phyloP scores from a whole-genome alignment of 2,797 vertebrate species.

The Gallinago stenura region DNA sequence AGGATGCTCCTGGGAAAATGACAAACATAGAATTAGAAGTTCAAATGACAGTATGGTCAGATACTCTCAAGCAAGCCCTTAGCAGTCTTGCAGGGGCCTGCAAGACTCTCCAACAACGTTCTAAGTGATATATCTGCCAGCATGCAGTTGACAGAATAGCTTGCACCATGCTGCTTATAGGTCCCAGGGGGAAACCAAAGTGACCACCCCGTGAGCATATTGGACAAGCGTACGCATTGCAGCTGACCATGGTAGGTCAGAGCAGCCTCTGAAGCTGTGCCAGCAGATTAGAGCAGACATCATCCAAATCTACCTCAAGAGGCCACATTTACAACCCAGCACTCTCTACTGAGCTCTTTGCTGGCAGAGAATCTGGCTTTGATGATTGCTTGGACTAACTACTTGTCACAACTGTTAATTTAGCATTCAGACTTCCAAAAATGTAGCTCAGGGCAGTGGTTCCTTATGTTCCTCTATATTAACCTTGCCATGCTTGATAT shows the following conservation, averaged over 20 bases:
- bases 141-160: rapidly evolving
- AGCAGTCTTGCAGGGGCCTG: not conserved
- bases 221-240: rapidly evolving
- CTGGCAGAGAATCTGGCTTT: not conserved
- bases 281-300: not conserved
- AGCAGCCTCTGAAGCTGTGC: not conserved
- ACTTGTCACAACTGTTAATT: not conserved
- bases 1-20: not conserved
- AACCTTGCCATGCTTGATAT: not conserved
- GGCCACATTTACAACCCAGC: not conserved
- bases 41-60: rapidly evolving
- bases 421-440: not conserved
- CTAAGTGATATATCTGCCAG: not conserved
- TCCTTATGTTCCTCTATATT: not conserved
- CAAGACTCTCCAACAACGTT: not conserved
- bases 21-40: not conserved
- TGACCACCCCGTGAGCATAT: rapidly evolving
- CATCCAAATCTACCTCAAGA: not conserved
- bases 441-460: not conserved
- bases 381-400: not conserved
- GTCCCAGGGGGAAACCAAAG: not conserved
- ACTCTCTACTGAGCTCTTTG: not conserved
- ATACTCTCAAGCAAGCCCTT: not conserved
- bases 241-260: not conserved
- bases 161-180: rapidly evolving